Conservation (phyloP, 2,888 invertebrate species). For the Cantharis rustica region DNA sequence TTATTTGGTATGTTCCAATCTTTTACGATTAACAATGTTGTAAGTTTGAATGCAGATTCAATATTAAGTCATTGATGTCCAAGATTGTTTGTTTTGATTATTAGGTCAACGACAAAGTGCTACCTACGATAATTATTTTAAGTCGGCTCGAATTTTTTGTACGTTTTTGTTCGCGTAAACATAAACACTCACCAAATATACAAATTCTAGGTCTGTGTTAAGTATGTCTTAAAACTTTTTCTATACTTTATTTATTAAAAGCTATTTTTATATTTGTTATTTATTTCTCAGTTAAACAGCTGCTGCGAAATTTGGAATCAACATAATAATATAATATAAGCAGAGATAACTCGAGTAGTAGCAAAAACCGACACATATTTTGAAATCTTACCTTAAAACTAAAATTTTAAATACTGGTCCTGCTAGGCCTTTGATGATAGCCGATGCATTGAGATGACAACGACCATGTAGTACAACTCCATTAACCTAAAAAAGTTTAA, state of each 20-base stretch:
- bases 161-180: neutral
- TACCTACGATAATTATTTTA: neutral
- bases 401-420: constrained; percentile 85
- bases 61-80: neutral
- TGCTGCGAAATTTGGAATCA: neutral
- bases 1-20: neutral
- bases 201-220: neutral
- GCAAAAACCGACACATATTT: neutral
- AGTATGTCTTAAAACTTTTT: neutral
- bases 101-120: neutral
- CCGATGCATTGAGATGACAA: constrained; percentile 95
- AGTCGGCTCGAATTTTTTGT: neutral
- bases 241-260: neutral
- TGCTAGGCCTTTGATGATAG: constrained; percentile 89
- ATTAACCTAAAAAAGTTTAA: constrained; percentile 73
- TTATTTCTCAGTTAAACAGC: neutral
- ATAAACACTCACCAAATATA: neutral
- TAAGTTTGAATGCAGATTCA: neutral
- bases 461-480: constrained; percentile 91
- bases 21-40: no score
- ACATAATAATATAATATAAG: neutral
- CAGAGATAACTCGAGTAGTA: neutral
- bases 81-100: neutral
- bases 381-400: constrained; percentile 73
- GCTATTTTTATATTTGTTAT: neutral